A percentile compares a stretch with the other conserved stretches of the same genome.
Evolutionary conservation across 92 coral and sea anemone genomes (phyloP).

Genomic region (Muricea muricata): DNA sequence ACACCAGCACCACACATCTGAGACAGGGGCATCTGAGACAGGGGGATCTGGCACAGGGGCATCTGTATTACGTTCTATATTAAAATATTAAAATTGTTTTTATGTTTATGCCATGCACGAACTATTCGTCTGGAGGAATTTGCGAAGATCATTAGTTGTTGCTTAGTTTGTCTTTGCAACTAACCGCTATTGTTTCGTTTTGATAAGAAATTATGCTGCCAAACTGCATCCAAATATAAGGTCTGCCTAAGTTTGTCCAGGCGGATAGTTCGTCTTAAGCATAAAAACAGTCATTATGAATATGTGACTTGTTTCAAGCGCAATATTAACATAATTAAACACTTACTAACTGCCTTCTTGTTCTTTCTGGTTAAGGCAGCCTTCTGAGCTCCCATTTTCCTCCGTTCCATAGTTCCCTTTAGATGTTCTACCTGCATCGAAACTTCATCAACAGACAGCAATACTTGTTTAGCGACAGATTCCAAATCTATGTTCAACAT

Average conservation of each 20-base stretch:
- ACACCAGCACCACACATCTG: constrained; percentile 45
- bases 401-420: constrained; percentile 46
- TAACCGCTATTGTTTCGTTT: neutral
- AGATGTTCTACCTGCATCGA: constrained; percentile 54
- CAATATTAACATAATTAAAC: neutral
- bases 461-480: constrained; percentile 56
- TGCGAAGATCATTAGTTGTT: neutral
- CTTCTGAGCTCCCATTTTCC: constrained; percentile 60
- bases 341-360: constrained; percentile 32
- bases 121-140: neutral
- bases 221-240: neutral
- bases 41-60: neutral
- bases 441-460: constrained; percentile 63
- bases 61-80: constrained; percentile 1
- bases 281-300: constrained; percentile 26
- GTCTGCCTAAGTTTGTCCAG: neutral
- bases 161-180: too few species aligned
- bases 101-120: too few species aligned
- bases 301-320: constrained; percentile 35
- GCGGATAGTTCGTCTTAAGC: neutral
- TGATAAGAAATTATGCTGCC: neutral
- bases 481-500: constrained; percentile 41
- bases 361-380: constrained; percentile 56
- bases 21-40: neutral
- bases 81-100: neutral